Base-by-base conservation (phyloP, 2,797 vertebrate genomes). In the Sebastiscus albofasciatus region DNA sequence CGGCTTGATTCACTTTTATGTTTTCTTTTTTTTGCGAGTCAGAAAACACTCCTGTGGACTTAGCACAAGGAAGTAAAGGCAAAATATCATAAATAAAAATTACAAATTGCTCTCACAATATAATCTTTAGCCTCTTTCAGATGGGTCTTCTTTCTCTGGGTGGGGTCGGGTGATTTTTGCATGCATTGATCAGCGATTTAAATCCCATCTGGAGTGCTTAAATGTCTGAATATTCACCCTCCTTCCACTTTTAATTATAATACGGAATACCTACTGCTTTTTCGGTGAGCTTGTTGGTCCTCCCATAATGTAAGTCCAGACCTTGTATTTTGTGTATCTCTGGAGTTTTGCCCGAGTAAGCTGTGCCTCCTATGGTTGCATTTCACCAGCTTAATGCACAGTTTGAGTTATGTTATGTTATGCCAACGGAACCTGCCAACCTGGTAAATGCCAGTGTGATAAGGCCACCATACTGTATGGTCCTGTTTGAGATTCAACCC, bases 1-100 rank as follows among this genome's bases (percentile, higher is more conserved):
- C 75, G 71, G 81, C 76, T 75, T 86, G 75, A 87, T 66, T 86
- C 77, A 72, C 76, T 56, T n/a, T 66, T 71, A 9, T 58, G 42
- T 42, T 56, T 20, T 66, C 71, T 9, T 62, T 42, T 42, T 54
- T 71, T 24, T 7, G 61, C 24, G 49, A 58, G 75, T 81, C 34
- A 49, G 49, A 80, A 67, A 84, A 75, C 31, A 55, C 65, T 77
- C 61, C 72, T 42, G 62, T 33, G 66, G 64, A 22, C 58, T 72
- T 1, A 56, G 22, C 71, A 64, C 49, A 6, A 78, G 46, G 39
- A 72, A 56, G n/a, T 34, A 73, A 62, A 62, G 8, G 13, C 11
- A 31, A 49, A 13, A 34, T 49, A 54, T 59, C 6, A 20, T 12
- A 74, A 54, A 71, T 5, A 36, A 69, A 55, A 54, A 36, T 20